Evolutionary conservation across 2,797 vertebrate species (phyloP), one percentile per base, ranked within the genome.

Genomic region (Enteromius mattozi): DNA sequence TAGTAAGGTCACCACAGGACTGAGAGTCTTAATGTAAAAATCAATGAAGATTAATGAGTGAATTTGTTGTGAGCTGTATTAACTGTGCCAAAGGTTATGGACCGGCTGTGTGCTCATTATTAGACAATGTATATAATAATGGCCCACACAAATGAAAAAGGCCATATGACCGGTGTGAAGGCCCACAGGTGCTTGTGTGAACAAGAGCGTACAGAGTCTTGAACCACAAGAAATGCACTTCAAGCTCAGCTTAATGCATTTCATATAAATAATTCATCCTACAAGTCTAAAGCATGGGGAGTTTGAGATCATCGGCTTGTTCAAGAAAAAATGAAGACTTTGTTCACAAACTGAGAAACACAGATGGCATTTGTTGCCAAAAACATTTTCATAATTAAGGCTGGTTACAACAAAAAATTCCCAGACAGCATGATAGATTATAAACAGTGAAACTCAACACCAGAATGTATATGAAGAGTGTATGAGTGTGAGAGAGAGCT

Each of bases 361-460:
- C 90, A 93, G 91, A 94, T 93, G 92, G 91, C 85, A 89, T 86
- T 83, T 79, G 89, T 90, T 93, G 91, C 91, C 49, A 76, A 92
- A 92, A 92, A 93, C 90, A 92, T 92, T 94, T 92, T 92, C 88
- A 92, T 91, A 93, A 93, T 94, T 93, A 93, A 83, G 90, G 89
- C 86, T 90, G 90, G 93, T 94, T 92, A 92, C 92, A 91, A 92
- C 92, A 86, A 89, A 92, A 92, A 92, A 92, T 89, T 92, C 93
- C 92, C 92, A 92, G 92, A 91, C 90, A 92, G 89, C 74, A 83
- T 94, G 89, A 94, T 76, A 69, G 84, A 95, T 94, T 92, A 94
- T 95, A 94, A 91, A 95, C 92, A 88, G 81, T 85, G 89, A 92
- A 94, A 93, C 90, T 90, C 89, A 92, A 91, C 90, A 86, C 90